Evolutionary conservation across 2,797 vertebrate genomes (phyloP).

Genomic region (Myripristis jacobus): DNA sequence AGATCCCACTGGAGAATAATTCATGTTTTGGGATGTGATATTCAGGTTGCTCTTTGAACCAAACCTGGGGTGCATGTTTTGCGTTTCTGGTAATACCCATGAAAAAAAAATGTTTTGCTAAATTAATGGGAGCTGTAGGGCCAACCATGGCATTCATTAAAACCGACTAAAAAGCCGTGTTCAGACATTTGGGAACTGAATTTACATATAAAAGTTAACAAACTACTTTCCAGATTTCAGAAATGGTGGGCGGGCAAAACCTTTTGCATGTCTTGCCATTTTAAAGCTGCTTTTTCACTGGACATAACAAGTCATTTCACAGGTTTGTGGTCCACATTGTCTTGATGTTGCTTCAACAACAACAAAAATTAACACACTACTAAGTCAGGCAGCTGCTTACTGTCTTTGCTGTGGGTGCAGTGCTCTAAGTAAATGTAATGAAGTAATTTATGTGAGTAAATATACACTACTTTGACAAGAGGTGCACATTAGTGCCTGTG

Average conservation of each 20-base stretch:
- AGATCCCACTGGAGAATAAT: conserved; percentile 23
- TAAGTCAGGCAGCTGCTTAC: not conserved
- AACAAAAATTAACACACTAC: not conserved
- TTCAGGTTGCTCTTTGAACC: conserved; percentile 19
- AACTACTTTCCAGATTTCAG: not conserved
- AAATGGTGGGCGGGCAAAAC: not conserved
- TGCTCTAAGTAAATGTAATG: too few species aligned
- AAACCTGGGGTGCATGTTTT: conserved; percentile 22
- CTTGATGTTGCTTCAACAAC: conserved; percentile 10
- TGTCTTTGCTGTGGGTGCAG: not conserved
- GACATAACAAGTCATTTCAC: conserved; percentile 1
- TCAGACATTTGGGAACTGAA: not conserved
- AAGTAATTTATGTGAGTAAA: too few species aligned
- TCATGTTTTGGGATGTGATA: conserved; percentile 21
- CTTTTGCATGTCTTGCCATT: not conserved
- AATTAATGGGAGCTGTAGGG: not conserved
- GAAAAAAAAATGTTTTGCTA: not conserved
- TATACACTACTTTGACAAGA: not conserved
- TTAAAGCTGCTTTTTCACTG: not conserved
- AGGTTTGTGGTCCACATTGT: conserved; percentile 13
- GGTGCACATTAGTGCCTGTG: not conserved
- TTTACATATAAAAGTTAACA: not conserved
- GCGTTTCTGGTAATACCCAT: not conserved
- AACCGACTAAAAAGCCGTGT: not conserved
- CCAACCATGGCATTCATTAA: not conserved